Percentiles rank a stretch among this genome's conserved stretches.
These are phyloP conservation scores for Callosobruchus maculatus DNA, from an alignment of 2,888 invertebrate species.

Conservation along the genomic window DNA sequence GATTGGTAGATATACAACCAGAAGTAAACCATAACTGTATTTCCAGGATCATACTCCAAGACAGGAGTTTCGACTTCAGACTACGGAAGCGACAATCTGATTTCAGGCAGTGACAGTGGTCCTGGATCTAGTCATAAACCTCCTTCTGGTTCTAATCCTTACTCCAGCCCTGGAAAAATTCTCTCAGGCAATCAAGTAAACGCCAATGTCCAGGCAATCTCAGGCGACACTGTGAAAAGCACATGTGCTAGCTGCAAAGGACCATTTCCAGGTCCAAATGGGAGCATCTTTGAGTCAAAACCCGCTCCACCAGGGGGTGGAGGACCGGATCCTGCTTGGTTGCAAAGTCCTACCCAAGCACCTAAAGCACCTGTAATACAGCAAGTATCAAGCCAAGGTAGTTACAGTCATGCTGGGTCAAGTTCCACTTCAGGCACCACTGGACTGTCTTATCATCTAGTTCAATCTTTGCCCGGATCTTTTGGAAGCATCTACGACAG, in stretches of 20 bases:
- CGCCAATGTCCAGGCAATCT: not conserved
- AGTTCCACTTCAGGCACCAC: conserved; percentile 4
- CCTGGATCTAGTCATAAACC: conserved; percentile 1
- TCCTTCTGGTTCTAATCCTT: not conserved
- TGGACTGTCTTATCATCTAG: conserved; percentile 9
- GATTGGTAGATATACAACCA: not conserved
- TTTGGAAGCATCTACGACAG: conserved; percentile 17
- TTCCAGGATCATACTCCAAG: not conserved
- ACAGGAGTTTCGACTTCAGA: not conserved
- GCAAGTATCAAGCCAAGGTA: not conserved
- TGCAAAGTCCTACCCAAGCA: conserved; percentile 5
- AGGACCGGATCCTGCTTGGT: conserved; percentile 14
- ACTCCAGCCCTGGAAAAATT: conserved; percentile 4
- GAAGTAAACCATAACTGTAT: not conserved
- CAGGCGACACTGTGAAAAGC: not conserved
- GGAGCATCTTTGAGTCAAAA: conserved; percentile 28
- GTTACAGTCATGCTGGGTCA: not conserved
- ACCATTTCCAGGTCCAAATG: conserved; percentile 29
- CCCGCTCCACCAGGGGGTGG: conserved; percentile 20
- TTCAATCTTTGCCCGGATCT: conserved; percentile 21
- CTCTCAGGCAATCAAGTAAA: conserved; percentile 3
- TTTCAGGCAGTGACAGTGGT: not conserved
- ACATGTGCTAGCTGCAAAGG: conserved; percentile 23
- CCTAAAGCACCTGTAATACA: not conserved
- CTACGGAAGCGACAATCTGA: not conserved